A percentile compares a stretch with the other conserved stretches of the same genome.
Evolutionary conservation across 2,797 vertebrate species (phyloP).

Genomic region (Thalassophryne amazonica): DNA sequence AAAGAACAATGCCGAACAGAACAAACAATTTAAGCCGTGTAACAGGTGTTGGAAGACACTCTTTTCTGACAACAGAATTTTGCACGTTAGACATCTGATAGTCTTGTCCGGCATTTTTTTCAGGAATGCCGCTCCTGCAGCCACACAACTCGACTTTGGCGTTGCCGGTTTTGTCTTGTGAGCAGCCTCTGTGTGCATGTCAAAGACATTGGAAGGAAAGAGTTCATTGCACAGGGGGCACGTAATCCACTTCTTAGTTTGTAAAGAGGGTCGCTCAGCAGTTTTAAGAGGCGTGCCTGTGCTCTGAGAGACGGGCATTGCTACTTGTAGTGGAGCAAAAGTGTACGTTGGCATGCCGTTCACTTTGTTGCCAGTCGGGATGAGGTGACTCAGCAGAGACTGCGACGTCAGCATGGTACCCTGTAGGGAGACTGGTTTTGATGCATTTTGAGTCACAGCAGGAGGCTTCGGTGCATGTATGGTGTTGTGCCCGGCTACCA

Average conservation of each 20-base stretch:
- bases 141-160: conserved; percentile 78
- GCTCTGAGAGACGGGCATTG: conserved; percentile 78
- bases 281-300: conserved; percentile 71
- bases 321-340: conserved; percentile 85
- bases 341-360: conserved; percentile 96
- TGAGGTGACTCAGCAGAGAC: conserved; percentile 89
- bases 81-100: conserved; percentile 88
- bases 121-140: conserved; percentile 86
- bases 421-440: conserved; percentile 80
- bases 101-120: conserved; percentile 93
- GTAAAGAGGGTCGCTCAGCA: conserved; percentile 63
- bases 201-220: conserved; percentile 92
- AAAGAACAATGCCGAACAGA: conserved; percentile 89
- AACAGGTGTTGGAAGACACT: conserved; percentile 90
- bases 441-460: conserved; percentile 64
- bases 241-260: conserved; percentile 95
- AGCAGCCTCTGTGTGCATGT: conserved; percentile 90
- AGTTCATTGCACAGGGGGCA: conserved; percentile 95
- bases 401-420: conserved; percentile 86
- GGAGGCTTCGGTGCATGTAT: conserved; percentile 76
- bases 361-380: conserved; percentile 92
- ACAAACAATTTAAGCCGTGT: conserved; percentile 92
- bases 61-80: conserved; percentile 84
- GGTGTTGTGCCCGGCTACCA: no score
- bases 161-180: conserved; percentile 81